Base-by-base conservation (phyloP, 1,140 invertebrate genomes). In the Andrena cerasifolii region DNA sequence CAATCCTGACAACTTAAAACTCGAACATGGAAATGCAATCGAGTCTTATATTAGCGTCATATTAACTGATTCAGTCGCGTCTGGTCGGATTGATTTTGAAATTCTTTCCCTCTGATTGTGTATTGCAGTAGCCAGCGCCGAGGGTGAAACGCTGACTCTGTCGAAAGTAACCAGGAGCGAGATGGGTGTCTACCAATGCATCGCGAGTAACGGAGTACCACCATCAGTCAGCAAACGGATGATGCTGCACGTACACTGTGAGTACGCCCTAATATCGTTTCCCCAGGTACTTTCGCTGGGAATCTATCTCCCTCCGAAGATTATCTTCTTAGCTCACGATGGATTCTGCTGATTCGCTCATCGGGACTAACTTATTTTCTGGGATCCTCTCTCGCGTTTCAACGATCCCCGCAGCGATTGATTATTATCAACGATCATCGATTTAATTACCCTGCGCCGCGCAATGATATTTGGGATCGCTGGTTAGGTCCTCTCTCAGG, bases 101-200 rank as follows among this genome's bases (percentile, higher is more conserved):
- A 71, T 66, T 28, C 40, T 28, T 51, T 53, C 51, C n/a, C 33
- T 68, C 21, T n/a, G 65, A 18, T 43, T 86, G 56, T 76, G 56
- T 70, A 62, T 89, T 89, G 47, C 92, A 96, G 96, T 95, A 66
- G 89, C 90, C 63, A 93, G 93, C 31, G 94, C 96, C 51, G 96
- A 96, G 86, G 96, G 96, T 1, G 96, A 97, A 90, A 94, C 96
- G 80, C 93, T 97, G 79, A 94, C 94, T 72, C 93, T 98, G 82
- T 94, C 95, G 28, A 97, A 96, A 91, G 95, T 98, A 85, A 97
- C 95, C 43, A 94, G 97, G 72, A 96, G 95, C 51, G 96, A 98
- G 91, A 98, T 98, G 97, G 96, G 96, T 75, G 95, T 95, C 72
- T 97, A 97, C 88, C 93, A 97, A 77, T 97, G 97, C 91, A 96